Percentiles rank a stretch among this genome's conserved stretches.
These are phyloP conservation scores for Ispidina picta DNA, from an alignment of 2,797 vertebrate species.

Conservation along the genomic window DNA sequence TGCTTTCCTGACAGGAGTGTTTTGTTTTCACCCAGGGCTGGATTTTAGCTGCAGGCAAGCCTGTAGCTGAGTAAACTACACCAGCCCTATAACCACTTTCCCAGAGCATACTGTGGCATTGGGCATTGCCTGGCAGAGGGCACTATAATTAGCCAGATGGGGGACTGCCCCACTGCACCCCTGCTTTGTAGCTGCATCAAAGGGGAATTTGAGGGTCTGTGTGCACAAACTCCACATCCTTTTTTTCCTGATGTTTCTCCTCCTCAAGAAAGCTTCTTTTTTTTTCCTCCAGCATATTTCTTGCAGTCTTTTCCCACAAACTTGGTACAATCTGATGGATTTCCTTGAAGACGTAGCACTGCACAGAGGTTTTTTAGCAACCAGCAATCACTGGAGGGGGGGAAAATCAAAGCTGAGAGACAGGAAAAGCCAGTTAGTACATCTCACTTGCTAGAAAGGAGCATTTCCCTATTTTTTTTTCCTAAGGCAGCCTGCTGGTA, in stretches of 20 bases:
- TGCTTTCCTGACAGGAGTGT: neutral
- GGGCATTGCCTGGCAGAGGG: fast-evolving
- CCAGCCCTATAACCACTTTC: neutral
- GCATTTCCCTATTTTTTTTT: slow-evolving; percentile 24
- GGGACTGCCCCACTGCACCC: neutral
- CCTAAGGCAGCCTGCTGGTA: neutral
- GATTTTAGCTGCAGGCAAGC: neutral
- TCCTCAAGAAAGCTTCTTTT: neutral
- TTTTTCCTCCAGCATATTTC: neutral
- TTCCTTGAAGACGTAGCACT: neutral
- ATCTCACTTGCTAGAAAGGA: slow-evolving; percentile 32
- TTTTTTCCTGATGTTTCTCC: neutral
- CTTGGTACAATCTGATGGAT: neutral
- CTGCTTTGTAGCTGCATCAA: neutral
- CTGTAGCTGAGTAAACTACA: neutral
- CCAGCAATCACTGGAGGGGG: neutral
- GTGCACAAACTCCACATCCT: neutral
- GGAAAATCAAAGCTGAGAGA: slow-evolving; percentile 29
- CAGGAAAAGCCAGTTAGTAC: slow-evolving; percentile 43
- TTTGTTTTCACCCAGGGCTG: neutral
- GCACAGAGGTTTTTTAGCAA: slow-evolving; percentile 9
- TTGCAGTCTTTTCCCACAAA: neutral
- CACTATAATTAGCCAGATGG: neutral
- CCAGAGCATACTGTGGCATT: fast-evolving
- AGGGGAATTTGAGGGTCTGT: neutral